A percentile compares a stretch with the other conserved stretches of the same genome.
Evolutionary conservation across 2,797 vertebrate genomes (phyloP).

Genomic region (Macropodus opercularis): DNA sequence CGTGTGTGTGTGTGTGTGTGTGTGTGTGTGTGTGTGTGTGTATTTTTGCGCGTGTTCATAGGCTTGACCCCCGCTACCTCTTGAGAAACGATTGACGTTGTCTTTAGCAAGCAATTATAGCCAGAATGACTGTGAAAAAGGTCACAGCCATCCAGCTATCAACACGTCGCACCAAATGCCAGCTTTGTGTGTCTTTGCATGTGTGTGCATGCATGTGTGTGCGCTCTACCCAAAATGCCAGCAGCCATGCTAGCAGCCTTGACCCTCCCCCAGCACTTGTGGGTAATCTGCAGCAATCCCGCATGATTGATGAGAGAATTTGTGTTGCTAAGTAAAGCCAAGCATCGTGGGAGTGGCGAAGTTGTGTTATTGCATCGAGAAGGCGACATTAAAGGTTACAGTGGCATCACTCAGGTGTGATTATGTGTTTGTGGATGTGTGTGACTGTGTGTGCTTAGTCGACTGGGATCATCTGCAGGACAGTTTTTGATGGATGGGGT

Average conservation of each 20-base stretch:
- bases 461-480: constrained; percentile 8
- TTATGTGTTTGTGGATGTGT: constrained; percentile 38
- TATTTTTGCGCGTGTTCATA: constrained; percentile 13
- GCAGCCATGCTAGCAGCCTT: constrained; percentile 38
- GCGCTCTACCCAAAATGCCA: constrained; percentile 61
- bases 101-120: constrained; percentile 78
- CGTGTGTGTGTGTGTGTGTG: neutral
- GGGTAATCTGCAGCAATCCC: constrained; percentile 72
- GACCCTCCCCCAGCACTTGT: constrained; percentile 24
- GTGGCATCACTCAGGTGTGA: constrained; percentile 30
- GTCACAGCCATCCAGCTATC: constrained; percentile 72
- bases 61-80: constrained; percentile 46
- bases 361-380: constrained; percentile 57
- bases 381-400: constrained; percentile 55
- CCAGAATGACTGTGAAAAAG: constrained; percentile 70
- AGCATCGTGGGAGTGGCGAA: constrained; percentile 63
- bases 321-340: constrained; percentile 65
- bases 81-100: constrained; percentile 60
- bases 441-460: constrained; percentile 14
- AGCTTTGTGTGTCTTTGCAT: constrained; percentile 28
- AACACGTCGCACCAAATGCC: constrained; percentile 70
- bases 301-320: constrained; percentile 77
- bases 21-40: constrained; percentile 1
- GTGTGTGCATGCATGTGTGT: neutral
- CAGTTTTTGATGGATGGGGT: constrained; percentile 58